Conservation (phyloP, 2,113 vertebrate species). For the Centropus bengalensis region DNA sequence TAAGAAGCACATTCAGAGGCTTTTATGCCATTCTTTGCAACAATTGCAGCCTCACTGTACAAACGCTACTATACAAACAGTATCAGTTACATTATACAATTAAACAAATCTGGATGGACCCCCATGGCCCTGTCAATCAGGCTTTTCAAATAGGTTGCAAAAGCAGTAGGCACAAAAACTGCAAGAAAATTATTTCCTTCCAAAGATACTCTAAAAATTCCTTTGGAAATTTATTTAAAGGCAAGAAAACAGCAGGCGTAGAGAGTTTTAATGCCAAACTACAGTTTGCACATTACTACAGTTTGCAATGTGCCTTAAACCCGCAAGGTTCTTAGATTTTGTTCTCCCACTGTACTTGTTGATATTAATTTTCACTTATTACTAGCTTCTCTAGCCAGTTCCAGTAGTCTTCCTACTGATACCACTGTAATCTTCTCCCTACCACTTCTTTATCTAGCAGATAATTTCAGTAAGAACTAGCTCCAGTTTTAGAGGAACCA, state of each 20-base stretch:
- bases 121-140: not conserved
- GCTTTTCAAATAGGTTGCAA: not conserved
- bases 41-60: not conserved
- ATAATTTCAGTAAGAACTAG: not conserved
- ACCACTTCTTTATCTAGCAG: not conserved
- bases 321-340: not conserved
- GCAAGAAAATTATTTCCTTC: not conserved
- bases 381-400: not conserved
- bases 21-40: not conserved
- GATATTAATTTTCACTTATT: slow-evolving; percentile 16
- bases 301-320: not conserved
- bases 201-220: not conserved
- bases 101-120: not conserved
- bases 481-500: not conserved
- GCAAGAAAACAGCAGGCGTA: not conserved
- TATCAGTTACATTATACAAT: not conserved
- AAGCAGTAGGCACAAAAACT: not conserved
- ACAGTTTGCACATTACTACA: not conserved
- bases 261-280: not conserved
- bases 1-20: not conserved
- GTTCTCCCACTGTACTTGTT: not conserved
- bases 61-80: not conserved
- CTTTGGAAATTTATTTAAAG: not conserved
- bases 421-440: not conserved
- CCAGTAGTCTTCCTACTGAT: not conserved